phyloP scores from a whole-genome alignment of 2,113 vertebrate genomes.

The Corydoras sp. region DNA sequence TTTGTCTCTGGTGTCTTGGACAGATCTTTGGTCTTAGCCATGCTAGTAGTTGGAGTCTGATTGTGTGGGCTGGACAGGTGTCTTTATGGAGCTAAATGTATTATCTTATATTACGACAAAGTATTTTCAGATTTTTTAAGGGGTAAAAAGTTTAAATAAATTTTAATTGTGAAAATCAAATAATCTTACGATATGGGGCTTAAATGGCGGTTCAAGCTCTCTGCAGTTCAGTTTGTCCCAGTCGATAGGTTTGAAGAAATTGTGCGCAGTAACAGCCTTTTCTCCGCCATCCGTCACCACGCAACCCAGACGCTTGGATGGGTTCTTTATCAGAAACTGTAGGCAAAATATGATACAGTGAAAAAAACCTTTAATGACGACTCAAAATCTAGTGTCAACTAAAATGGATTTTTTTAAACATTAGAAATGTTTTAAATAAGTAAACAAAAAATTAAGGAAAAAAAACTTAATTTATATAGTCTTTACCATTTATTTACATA shows the following conservation, averaged over 20 bases:
- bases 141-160: too few species aligned
- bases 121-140: too few species aligned
- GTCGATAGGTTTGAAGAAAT: conserved; percentile 82
- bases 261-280: conserved; percentile 73
- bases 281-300: conserved; percentile 74
- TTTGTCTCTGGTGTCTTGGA: too few species aligned
- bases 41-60: too few species aligned
- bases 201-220: conserved; percentile 87
- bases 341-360: not conserved
- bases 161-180: not conserved
- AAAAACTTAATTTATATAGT: not conserved
- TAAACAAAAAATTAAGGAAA: not conserved
- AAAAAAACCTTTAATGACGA: not conserved
- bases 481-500: too few species aligned
- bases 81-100: too few species aligned
- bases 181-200: conserved; percentile 84
- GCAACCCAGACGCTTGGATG: conserved; percentile 81
- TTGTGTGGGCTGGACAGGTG: too few species aligned
- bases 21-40: too few species aligned
- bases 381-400: too few species aligned
- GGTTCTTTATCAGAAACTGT: conserved; percentile 93
- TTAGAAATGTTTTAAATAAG: not conserved
- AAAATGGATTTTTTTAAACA: too few species aligned
- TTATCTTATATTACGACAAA: too few species aligned
- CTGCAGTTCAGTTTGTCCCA: conserved; percentile 85